Base-by-base conservation (phyloP, 2,113 vertebrate genomes). In the Mesoclemmys tuberculata region DNA sequence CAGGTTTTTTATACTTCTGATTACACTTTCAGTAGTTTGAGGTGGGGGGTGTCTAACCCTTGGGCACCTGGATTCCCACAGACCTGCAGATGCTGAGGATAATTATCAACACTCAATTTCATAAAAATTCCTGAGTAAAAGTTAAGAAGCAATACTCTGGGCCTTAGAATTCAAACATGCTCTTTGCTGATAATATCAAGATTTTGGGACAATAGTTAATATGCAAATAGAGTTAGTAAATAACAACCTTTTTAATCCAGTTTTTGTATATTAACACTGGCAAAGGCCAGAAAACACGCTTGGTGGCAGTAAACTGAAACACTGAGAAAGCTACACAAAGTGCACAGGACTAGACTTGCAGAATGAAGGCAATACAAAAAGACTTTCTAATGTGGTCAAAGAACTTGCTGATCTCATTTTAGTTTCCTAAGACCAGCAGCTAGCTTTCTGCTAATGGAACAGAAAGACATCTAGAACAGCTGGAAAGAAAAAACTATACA, bases 391-490 rank as follows among this genome's bases (percentile, higher is more conserved):
- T 16, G 48, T 2, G 5, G 64, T 81, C 80, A 58, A 80, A 48
- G 46, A 84, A 87, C 64, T 64, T 81, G 86, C 44, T 82, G 77
- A 46, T 80, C 89, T 93, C 85, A 86, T 5, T 27, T 48, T 92
- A 84, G 24, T 89, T 78, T 89, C 68, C 89, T 41, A 79, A 58
- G 46, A 92, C 74, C 52, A 84, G 8, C 56, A 58, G 54, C 78
- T 83, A 82, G 21, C 8, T 2, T 92, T 93, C 80, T 96, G 41
- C 81, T 94, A 84, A 93, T 89, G 87, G 84, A 85, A 92, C 92
- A 97, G 56, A 44, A 96, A 93, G 78, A 84, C 26, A 51, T 26
- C 27, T 85, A 94, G 94, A 97, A 84, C 64, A 77, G 80, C 77
- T 90, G 83, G 79, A 84, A 95, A 89, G n/a, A 91, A 94, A 92